phyloP scores from a whole-genome alignment of 2,888 invertebrate species.

The Cryptus viduatorius region DNA sequence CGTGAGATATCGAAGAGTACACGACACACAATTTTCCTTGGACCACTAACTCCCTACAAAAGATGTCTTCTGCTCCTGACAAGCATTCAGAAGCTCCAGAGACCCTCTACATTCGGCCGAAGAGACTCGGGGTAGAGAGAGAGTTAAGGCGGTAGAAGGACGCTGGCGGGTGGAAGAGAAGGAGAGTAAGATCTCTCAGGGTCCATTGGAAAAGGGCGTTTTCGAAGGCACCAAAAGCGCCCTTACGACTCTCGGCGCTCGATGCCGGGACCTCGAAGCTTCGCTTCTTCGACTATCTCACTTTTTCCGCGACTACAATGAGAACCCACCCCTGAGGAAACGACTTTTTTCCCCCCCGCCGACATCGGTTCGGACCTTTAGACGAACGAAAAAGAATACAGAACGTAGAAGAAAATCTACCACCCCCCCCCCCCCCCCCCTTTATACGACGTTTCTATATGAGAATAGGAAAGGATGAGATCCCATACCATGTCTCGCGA shows the following conservation, averaged over 20 bases:
- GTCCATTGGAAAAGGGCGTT: conserved; percentile 65
- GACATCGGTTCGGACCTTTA: conserved; percentile 76
- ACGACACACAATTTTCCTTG: conserved; percentile 82
- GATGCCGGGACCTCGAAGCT: background rate
- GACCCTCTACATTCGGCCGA: conserved; percentile 61
- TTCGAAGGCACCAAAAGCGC: conserved; percentile 53
- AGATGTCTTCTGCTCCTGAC: conserved; percentile 81
- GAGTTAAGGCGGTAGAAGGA: conserved; percentile 47
- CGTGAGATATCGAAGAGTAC: conserved; percentile 81
- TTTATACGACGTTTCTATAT: background rate
- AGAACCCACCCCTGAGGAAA: conserved; percentile 66
- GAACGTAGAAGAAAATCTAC: background rate
- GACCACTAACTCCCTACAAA: conserved; percentile 81
- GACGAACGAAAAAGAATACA: conserved; percentile 65
- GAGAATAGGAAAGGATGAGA: conserved; percentile 33
- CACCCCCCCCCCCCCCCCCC: background rate
- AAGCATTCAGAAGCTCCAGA: conserved; percentile 80
- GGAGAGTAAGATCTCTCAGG: conserved; percentile 67
- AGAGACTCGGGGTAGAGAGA: background rate
- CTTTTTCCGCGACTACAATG: conserved; percentile 65
- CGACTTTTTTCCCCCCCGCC: conserved; percentile 75
- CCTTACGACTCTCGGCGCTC: conserved; percentile 57
- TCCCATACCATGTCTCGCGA: conserved; percentile 6
- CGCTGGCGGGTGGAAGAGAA: conserved; percentile 14
- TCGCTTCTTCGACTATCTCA: conserved; percentile 26